Evolutionary conservation across 2,113 vertebrate genomes (phyloP).

Genomic region (Dromaius novaehollandiae): DNA sequence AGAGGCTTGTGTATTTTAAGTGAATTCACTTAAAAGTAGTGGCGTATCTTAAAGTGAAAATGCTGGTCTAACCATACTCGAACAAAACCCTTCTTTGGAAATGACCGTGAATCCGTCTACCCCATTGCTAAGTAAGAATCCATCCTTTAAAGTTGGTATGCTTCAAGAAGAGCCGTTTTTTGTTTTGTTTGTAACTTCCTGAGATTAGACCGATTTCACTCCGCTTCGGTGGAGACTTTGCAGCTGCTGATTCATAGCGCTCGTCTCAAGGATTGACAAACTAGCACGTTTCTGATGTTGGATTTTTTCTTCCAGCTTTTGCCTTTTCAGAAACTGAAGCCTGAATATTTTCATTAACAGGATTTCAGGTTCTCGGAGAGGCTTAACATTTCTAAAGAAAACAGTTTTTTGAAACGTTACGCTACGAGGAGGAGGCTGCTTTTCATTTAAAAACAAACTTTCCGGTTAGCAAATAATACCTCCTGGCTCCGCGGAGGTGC

Average conservation of each 20-base stretch:
- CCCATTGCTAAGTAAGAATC: not conserved
- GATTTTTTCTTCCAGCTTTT: not conserved
- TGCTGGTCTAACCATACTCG: not conserved
- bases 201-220: not conserved
- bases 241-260: not conserved
- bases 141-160: not conserved
- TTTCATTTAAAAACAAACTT: not conserved
- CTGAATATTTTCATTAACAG: not conserved
- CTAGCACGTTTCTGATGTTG: not conserved
- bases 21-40: not conserved
- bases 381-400: not conserved
- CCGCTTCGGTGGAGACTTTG: not conserved
- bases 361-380: not conserved
- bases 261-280: not conserved
- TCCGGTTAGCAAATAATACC: not conserved
- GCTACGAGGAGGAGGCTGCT: not conserved
- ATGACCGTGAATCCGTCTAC: accelerated
- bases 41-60: not conserved
- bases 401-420: accelerated
- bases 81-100: not conserved
- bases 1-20: not conserved
- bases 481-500: not conserved
- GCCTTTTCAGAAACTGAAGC: not conserved
- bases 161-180: not conserved
- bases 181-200: not conserved